Base-by-base conservation (phyloP, 2,888 invertebrate species). In the Drymonia ruficornis region DNA sequence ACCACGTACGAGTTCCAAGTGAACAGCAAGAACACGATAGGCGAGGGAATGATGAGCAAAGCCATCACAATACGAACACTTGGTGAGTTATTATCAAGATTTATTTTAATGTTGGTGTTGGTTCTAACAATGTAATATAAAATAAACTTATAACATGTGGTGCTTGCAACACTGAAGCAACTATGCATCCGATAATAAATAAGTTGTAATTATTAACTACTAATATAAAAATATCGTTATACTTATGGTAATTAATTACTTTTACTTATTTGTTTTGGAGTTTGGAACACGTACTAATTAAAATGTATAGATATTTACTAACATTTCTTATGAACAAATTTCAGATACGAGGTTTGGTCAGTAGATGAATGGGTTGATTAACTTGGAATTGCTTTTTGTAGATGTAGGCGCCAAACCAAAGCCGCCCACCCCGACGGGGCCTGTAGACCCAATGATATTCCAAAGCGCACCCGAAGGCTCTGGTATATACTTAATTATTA, bases 1-100 rank as follows among this genome's bases (percentile, higher is more conserved):
- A 98, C 98, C 42, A 96, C 96, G 55, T 99, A 99, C 91, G 98
- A 99, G 91, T 99, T 99, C 89, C 98, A 98, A 94, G 98, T 99
- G 56, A 96, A 98, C 74, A 98, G 99, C 56, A 97, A 98, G 83
- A 99, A 99, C 87, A 96, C 97, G 13, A 95, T 98, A 54, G 99
- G 99, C 62, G 98, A 98, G 81, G 99, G 99, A 62, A 97, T 98
- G 96, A 97, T 97, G 95, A 98, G 98, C 93, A 97, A 98, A 90
- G 95, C 97, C 59, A 96, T 98, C 81, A 97, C 96, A 56, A 96
- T 98, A 70, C 94, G 96, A 82, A 99, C 99, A 55, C 94, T 97
- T 80, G 98, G 98, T 98, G 94, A 93, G 94, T 87, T 51, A 11
- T 29, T 1, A 42, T 47, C 31, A 31, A 49, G 42, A 53, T 49